These are phyloP conservation scores for Rhinogobius similis DNA, from an alignment of 2,113 vertebrate species.

Conservation along the genomic window DNA sequence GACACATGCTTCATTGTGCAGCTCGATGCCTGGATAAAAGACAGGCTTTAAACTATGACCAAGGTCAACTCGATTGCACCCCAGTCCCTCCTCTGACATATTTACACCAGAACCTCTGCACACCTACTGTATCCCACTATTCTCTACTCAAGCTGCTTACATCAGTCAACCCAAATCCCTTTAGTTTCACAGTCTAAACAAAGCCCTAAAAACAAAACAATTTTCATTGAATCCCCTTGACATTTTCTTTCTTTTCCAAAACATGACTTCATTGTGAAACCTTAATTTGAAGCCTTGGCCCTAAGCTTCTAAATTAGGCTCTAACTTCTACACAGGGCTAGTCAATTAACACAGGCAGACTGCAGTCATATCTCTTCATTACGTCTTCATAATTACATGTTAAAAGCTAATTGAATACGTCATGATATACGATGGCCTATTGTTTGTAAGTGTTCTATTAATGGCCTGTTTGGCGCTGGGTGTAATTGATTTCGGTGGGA, in stretches of 20 bases:
- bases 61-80: constrained; percentile 66
- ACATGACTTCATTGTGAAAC: not conserved
- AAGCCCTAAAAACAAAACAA: constrained; percentile 2
- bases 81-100: constrained; percentile 55
- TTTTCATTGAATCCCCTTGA: not conserved
- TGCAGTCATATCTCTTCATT: constrained; percentile 53
- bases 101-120: constrained; percentile 54
- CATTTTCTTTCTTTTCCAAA: not conserved
- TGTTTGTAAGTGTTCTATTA: constrained; percentile 61
- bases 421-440: constrained; percentile 42
- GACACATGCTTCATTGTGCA: constrained; percentile 58
- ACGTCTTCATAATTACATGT: constrained; percentile 44
- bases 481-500: constrained; percentile 57
- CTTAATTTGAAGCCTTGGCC: constrained; percentile 4
- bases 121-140: constrained; percentile 13
- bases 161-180: not conserved
- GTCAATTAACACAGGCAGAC: not conserved
- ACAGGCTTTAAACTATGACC: constrained; percentile 70
- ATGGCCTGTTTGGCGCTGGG: constrained; percentile 50
- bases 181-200: not conserved
- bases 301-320: not conserved
- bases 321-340: not conserved
- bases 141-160: not conserved
- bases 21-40: constrained; percentile 57
- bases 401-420: constrained; percentile 58